These are phyloP conservation scores for Pteruthius melanotis DNA, from an alignment of 2,113 vertebrate species.

Conservation along the genomic window DNA sequence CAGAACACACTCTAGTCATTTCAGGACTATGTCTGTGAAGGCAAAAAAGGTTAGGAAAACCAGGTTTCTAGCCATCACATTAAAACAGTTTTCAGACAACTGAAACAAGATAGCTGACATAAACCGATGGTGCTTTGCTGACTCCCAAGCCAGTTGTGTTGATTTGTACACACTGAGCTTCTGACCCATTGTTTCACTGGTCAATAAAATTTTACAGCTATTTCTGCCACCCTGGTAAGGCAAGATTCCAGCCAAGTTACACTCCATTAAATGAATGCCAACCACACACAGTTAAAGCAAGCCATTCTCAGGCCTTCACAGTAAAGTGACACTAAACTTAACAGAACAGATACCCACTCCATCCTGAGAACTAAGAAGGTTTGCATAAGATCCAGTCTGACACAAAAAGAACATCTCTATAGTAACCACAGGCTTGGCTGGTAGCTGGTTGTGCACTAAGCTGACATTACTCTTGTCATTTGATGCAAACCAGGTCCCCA, in stretches of 20 bases:
- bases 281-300: background rate
- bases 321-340: background rate
- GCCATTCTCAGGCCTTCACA: background rate
- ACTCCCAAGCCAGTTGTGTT: background rate
- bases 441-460: background rate
- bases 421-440: background rate
- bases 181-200: background rate
- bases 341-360: background rate
- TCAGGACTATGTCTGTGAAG: background rate
- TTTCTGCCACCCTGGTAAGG: background rate
- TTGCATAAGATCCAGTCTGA: background rate
- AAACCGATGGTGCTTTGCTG: background rate
- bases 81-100: background rate
- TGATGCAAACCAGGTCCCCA: background rate
- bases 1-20: background rate
- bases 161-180: background rate
- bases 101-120: background rate
- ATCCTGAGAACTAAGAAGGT: background rate
- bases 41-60: background rate
- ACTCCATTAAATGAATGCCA: background rate
- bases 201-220: background rate
- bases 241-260: background rate
- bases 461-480: background rate
- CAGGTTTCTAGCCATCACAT: background rate
- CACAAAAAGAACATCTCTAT: background rate